Conservation (phyloP, 2,113 vertebrate genomes). For the Condylura cristata region DNA sequence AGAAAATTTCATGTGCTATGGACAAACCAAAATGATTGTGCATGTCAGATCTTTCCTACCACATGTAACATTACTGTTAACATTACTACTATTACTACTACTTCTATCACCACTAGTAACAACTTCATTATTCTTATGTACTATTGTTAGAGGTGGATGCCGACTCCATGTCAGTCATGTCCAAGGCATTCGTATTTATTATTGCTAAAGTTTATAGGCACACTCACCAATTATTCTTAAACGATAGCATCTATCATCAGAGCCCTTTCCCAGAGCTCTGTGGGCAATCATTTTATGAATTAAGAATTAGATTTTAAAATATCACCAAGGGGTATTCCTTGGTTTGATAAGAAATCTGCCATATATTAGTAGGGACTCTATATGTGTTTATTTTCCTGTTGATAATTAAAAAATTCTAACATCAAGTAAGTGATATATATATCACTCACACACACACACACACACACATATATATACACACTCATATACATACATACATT, state of each 20-base stretch:
- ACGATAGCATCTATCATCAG: not conserved
- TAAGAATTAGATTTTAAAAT: not conserved
- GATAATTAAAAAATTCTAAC: not conserved
- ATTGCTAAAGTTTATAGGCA: not conserved
- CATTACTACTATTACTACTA: not conserved
- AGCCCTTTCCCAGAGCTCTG: not conserved
- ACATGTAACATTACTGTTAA: not conserved
- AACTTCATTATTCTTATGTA: not conserved
- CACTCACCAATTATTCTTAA: not conserved
- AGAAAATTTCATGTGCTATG: not conserved
- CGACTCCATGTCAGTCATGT: not conserved
- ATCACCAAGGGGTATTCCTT: not conserved
- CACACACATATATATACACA: too few species aligned
- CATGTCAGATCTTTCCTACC: not conserved
- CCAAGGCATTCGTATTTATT: not conserved
- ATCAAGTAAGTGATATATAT: too few species aligned
- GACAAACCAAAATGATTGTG: not conserved
- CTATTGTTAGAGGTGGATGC: not conserved
- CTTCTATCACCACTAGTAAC: not conserved
- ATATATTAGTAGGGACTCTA: not conserved
- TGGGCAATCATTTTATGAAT: not conserved
- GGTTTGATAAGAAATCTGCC: not conserved
- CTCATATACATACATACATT: not conserved
- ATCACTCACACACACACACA: too few species aligned
- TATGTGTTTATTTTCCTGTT: not conserved